These are phyloP conservation scores for Melanerpes formicivorus DNA, from an alignment of 2,113 vertebrate genomes.

Conservation along the genomic window DNA sequence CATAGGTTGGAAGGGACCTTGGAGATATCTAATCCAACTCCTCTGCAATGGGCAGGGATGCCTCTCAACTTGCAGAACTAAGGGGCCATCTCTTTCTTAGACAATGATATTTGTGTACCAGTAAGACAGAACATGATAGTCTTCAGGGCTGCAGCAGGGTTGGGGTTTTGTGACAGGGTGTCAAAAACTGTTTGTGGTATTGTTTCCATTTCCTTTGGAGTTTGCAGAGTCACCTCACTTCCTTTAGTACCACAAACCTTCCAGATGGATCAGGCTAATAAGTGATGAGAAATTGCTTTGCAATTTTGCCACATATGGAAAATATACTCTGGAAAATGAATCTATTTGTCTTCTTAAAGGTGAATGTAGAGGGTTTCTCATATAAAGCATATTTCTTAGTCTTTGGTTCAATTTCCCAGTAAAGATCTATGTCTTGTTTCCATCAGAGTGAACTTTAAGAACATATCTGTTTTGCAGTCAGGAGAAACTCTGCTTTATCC, in stretches of 20 bases:
- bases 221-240: neutral
- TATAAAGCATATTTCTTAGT: neutral
- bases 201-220: slow-evolving; percentile 25
- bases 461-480: neutral
- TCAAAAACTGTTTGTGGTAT: slow-evolving; percentile 29
- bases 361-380: neutral
- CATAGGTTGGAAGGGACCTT: too few relatives aligned
- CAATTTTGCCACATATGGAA: slow-evolving; percentile 38
- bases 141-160: neutral
- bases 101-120: neutral
- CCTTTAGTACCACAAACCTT: neutral
- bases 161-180: neutral
- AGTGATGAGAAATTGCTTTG: neutral
- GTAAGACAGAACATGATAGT: neutral
- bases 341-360: neutral
- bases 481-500: neutral
- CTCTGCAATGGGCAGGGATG: too few relatives aligned
- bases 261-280: slow-evolving; percentile 6
- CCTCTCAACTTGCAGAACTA: neutral
- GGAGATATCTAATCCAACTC: too few relatives aligned
- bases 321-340: neutral
- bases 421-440: neutral
- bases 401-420: neutral
- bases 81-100: neutral
- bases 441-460: neutral